A percentile compares a stretch with the other conserved stretches of the same genome.
Evolutionary conservation across 2,113 vertebrate species (phyloP).

Genomic region (Peromyscus polionotus): DNA sequence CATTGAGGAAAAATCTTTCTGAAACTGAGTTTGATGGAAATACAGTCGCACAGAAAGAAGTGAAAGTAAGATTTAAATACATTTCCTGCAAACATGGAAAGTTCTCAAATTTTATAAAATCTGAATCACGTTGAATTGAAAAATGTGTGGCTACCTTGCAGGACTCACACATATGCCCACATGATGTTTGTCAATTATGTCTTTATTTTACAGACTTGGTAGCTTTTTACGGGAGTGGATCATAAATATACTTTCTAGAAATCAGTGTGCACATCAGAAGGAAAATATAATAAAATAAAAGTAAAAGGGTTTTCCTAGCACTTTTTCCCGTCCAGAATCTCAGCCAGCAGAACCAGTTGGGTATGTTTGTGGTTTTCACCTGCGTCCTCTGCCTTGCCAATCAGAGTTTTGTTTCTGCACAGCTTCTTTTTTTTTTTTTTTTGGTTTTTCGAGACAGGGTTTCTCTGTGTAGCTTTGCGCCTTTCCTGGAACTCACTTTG

Average conservation of each 20-base stretch:
- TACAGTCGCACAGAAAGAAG: not conserved
- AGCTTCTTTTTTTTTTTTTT: no score
- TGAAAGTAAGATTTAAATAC: constrained; percentile 4
- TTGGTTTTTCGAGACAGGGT: no score
- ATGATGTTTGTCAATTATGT: not conserved
- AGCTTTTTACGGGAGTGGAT: not conserved
- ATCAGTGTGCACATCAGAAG: not conserved
- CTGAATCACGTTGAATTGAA: not conserved
- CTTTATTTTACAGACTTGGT: constrained; percentile 42
- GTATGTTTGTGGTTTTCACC: not conserved
- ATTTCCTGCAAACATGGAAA: constrained; percentile 16
- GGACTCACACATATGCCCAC: not conserved
- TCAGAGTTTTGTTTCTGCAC: not conserved
- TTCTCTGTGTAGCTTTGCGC: no score
- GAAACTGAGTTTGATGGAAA: not conserved
- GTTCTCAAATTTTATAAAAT: constrained; percentile 27
- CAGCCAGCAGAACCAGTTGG: not conserved
- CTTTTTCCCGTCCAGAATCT: not conserved
- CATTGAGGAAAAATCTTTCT: constrained; percentile 4
- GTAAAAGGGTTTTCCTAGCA: not conserved
- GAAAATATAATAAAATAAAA: not conserved
- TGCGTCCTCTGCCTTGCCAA: rapidly evolving
- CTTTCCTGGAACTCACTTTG: no score
- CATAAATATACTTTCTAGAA: not conserved
- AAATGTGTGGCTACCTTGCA: not conserved